These are phyloP conservation scores for Subanguina moxae DNA, from an alignment of 1,140 invertebrate species.

Conservation along the genomic window DNA sequence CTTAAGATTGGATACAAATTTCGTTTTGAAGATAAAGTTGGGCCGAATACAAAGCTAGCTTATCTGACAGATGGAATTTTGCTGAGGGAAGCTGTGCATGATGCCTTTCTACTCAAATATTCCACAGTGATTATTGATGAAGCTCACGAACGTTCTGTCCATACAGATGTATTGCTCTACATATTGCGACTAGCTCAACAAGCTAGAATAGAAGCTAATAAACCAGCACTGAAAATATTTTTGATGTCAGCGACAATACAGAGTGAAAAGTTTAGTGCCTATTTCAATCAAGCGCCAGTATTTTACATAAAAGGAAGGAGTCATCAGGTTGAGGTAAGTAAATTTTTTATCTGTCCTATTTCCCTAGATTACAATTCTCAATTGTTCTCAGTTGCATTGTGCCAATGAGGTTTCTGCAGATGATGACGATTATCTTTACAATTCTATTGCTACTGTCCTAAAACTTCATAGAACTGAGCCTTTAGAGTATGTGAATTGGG, in stretches of 20 bases:
- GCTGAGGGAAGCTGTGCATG: slow-evolving; percentile 76
- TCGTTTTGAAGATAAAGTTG: slow-evolving; percentile 81
- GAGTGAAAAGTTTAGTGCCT: slow-evolving; percentile 82
- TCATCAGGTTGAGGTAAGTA: slow-evolving; percentile 69
- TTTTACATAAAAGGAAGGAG: slow-evolving; percentile 84
- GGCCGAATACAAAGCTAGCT: slow-evolving; percentile 72
- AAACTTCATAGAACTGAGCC: slow-evolving; percentile 77
- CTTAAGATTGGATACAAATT: slow-evolving; percentile 78
- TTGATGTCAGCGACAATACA: slow-evolving; percentile 94
- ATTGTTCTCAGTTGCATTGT: not conserved
- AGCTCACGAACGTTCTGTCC: slow-evolving; percentile 91
- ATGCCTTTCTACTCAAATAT: slow-evolving; percentile 66
- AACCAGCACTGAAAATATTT: slow-evolving; percentile 67
- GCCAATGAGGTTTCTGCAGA: slow-evolving; percentile 60
- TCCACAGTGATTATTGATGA: slow-evolving; percentile 87
- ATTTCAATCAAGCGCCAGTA: slow-evolving; percentile 79
- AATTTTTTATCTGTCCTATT: not conserved
- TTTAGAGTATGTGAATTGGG: slow-evolving; percentile 23
- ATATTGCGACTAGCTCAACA: slow-evolving; percentile 68
- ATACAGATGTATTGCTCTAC: slow-evolving; percentile 83
- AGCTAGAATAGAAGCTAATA: not conserved
- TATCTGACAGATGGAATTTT: slow-evolving; percentile 93
- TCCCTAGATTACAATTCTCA: too few relatives aligned
- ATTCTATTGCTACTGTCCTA: slow-evolving; percentile 60
- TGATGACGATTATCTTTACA: slow-evolving; percentile 32